Base-by-base conservation (phyloP, 2,113 vertebrate species). In the Nanorana parkeri region DNA sequence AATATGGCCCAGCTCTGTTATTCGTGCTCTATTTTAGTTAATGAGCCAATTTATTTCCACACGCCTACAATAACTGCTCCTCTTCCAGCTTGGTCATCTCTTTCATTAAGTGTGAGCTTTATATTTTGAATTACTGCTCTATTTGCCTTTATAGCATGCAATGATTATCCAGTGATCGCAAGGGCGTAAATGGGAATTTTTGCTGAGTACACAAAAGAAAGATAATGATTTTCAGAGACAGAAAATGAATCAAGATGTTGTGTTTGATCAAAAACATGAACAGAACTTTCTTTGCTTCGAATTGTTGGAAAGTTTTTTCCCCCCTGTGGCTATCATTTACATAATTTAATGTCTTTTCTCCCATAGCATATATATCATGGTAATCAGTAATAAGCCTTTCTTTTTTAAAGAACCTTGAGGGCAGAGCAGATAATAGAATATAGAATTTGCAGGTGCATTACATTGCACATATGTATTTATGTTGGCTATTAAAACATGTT, bases 101-200 rank as follows among this genome's bases (percentile, higher is more conserved):
- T 79, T 79, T 79, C 77, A 79, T 79, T 79, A 79, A 79, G 77
- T 67, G 65, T 68, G 77, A 68, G 77, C 77, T 79, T 79, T 79
- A 79, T 79, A 68, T 79, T 79, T 79, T 79, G 65, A 79, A 68
- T 79, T 79, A 68, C 77, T 68, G 77, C 77, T 79, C 52, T 68
- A 79, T 79, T 68, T 79, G 77, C 51, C 77, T 79, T 79, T 79
- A 79, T 79, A 36, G 77, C 65, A 41, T 58, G 13, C 58, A 28
- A 79, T 79, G 77, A 79, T 79, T 79, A 68, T 55, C 61, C 61
- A 54, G 54, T 79, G 77, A 79, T 79, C 28, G 51, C 60, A 36
- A 58, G 77, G 77, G 64, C 68, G 65, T 67, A 79, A 68, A 56
- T 58, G 65, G 16, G 24, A 79, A 78, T 36, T 75, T 78, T 78